Base-by-base conservation (phyloP, 2,888 invertebrate species). In the Amorpha juglandis region DNA sequence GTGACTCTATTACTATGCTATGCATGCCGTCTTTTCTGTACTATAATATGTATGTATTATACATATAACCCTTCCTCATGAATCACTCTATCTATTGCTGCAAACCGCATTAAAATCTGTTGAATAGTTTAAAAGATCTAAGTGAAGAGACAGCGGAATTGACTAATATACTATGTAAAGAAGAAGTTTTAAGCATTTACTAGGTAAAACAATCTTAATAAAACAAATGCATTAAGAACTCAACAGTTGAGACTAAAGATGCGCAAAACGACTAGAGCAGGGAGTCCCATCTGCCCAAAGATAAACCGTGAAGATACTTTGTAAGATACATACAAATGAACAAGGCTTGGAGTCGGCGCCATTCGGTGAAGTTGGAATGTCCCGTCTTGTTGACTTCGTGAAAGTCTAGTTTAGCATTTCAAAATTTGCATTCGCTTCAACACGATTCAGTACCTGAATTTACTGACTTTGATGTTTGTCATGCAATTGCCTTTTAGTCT, bases 371-470 rank as follows among this genome's bases (percentile, higher is more conserved):
- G 42, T 58, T 42, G 11, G 19, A 58, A 35, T 38, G 55, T 42
- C 42, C 9, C 55, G 16, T 42, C 58, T 42, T 42, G 58, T 58
- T 42, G 38, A 12, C 16, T 58, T 58, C 12, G 19, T 12, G 52
- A 62, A 53, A 19, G 21, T 16, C 38, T n/a, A 50, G 33, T 38
- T 51, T 38, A 52, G 19, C 27, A 52, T 38, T 38, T 35, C 65
- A 48, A 35, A 55, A 68, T 68, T 68, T 68, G 65, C 67, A 68
- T 68, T 55, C 63, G 55, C 64, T 58, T 47, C 19, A 58, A 65
- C 52, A n/a, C 45, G 16, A 53, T 66, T 66, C 52, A 35, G 16
- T 19, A 62, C 21, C 53, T 65, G 58, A 35, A 50, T 58, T 38
- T 38, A 9, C 42, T 58, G 6, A n/a, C 14, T 27, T 27, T 51